These are phyloP conservation scores for Fopius arisanus DNA, from an alignment of 1,140 invertebrate genomes.

Conservation along the genomic window DNA sequence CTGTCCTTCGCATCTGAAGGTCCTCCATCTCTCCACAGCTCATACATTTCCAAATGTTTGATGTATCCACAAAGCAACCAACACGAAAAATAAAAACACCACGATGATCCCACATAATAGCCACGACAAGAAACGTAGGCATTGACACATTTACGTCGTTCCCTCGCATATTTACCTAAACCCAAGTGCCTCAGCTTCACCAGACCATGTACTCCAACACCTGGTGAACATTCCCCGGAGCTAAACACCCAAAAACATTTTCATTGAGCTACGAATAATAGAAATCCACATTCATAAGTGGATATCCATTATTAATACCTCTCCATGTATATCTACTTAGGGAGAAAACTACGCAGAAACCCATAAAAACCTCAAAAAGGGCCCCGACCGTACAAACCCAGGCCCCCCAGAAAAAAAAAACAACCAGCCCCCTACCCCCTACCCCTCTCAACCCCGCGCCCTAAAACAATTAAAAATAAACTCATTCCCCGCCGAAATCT, in stretches of 20 bases:
- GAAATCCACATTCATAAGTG: not conserved
- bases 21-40: not conserved
- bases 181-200: not conserved
- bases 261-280: not conserved
- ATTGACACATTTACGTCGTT: conserved; percentile 7
- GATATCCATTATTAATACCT: not conserved
- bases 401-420: no score
- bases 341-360: not conserved
- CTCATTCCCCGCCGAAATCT: no score
- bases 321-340: not conserved
- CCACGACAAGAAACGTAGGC: not conserved
- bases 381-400: no score
- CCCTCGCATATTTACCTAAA: not conserved
- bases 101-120: not conserved
- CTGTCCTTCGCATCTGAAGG: not conserved
- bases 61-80: not conserved
- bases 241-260: not conserved
- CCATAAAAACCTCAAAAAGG: not conserved
- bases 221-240: not conserved
- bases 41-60: not conserved
- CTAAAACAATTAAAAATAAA: no score
- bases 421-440: no score
- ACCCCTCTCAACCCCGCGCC: no score
- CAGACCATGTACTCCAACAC: not conserved
- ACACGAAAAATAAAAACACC: not conserved